These are phyloP conservation scores for Accipiter virgatus DNA, from an alignment of 2,113 vertebrate genomes.

Conservation along the genomic window DNA sequence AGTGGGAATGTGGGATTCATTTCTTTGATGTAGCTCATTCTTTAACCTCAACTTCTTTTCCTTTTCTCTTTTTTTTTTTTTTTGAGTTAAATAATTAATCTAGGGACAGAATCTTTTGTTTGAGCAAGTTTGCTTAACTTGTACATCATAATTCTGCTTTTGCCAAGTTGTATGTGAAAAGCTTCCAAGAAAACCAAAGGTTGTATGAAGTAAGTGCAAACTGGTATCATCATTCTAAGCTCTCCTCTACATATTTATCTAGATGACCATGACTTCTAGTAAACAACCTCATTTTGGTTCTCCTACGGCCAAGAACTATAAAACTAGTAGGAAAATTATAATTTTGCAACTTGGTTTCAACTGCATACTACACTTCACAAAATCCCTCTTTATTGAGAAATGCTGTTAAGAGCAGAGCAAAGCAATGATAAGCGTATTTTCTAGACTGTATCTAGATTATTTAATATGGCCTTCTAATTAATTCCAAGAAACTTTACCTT, in stretches of 20 bases:
- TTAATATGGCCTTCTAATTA: neutral
- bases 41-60: neutral
- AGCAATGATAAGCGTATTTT: conserved; percentile 7
- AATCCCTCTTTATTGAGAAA: conserved; percentile 50
- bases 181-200: neutral
- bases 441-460: neutral
- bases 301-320: conserved; percentile 12
- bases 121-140: neutral
- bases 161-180: neutral
- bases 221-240: neutral
- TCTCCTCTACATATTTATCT: neutral
- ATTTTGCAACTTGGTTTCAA: neutral
- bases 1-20: neutral
- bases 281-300: neutral
- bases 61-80: neutral
- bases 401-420: conserved; percentile 33
- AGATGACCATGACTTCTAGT: neutral
- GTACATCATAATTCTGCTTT: neutral
- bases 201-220: neutral
- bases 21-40: neutral
- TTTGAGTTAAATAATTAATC: neutral
- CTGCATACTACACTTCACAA: conserved; percentile 36
- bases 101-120: neutral
- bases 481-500: conserved; percentile 1
- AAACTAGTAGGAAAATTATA: neutral